Conservation (phyloP, 2,888 invertebrate species). For the Selenia dentaria region DNA sequence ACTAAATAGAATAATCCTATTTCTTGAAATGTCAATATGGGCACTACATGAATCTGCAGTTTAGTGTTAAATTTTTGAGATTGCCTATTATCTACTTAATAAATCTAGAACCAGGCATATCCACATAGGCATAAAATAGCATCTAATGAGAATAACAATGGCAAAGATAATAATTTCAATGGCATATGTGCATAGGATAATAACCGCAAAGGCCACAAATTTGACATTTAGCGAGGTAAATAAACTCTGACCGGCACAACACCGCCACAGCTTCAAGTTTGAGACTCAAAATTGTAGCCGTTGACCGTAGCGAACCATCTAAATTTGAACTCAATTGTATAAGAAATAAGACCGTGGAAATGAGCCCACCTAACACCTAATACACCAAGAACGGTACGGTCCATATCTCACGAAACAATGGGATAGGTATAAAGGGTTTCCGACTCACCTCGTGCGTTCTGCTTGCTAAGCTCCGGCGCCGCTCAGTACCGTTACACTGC, state of each 20-base stretch:
- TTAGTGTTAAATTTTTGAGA: no score
- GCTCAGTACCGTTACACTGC: constrained; percentile 41
- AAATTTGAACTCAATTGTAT: constrained; percentile 25
- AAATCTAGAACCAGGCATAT: no score
- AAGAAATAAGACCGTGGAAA: constrained; percentile 25
- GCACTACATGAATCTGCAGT: no score
- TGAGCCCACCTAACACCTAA: constrained; percentile 3
- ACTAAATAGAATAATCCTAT: no score
- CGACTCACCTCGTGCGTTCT: constrained; percentile 30
- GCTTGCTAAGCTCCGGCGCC: constrained; percentile 24
- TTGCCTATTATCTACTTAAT: no score
- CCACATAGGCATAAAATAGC: background rate
- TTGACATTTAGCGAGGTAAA: constrained; percentile 27
- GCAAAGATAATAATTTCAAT: background rate
- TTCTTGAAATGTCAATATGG: no score
- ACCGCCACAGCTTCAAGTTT: background rate
- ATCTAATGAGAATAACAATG: background rate
- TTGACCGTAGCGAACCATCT: no score
- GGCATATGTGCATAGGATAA: background rate
- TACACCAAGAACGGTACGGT: constrained; percentile 22
- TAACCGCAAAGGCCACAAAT: constrained; percentile 3
- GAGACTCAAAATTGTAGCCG: no score
- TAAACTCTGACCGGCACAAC: constrained; percentile 20
- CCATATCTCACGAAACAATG: constrained; percentile 36
- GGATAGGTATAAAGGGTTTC: constrained; percentile 11